phyloP scores from a whole-genome alignment of 2,113 vertebrate genomes.

The Seriola rivoliana region DNA sequence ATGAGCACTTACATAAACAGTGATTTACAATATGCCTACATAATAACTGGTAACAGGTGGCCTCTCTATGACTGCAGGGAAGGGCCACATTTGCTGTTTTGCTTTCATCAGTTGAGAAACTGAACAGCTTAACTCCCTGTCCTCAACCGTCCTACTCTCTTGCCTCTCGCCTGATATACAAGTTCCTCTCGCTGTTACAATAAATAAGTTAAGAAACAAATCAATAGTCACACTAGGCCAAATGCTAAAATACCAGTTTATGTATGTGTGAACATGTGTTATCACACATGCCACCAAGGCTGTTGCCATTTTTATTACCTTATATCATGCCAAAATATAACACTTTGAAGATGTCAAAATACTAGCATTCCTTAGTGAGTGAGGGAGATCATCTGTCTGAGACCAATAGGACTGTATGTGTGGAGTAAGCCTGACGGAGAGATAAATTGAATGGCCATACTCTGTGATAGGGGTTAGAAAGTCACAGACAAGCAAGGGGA shows the following conservation, averaged over 20 bases:
- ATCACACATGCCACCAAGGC: background rate
- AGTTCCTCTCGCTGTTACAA: background rate
- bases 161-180: background rate
- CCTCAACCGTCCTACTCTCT: background rate
- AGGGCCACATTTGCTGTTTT: slow-evolving; percentile 5
- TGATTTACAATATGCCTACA: slow-evolving; percentile 17
- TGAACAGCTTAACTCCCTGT: slow-evolving; percentile 19
- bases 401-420: slow-evolving; percentile 39
- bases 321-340: background rate
- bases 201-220: background rate
- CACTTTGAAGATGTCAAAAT: slow-evolving; percentile 22
- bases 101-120: slow-evolving; percentile 42
- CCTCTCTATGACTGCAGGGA: slow-evolving; percentile 11
- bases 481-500: slow-evolving; percentile 64
- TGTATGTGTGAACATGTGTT: background rate
- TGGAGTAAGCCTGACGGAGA: slow-evolving; percentile 51
- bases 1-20: slow-evolving; percentile 26
- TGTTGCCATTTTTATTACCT: background rate
- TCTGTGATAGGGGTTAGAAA: slow-evolving; percentile 75
- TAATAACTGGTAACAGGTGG: slow-evolving; percentile 31
- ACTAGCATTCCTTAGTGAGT: slow-evolving; percentile 24
- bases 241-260: slow-evolving; percentile 4
- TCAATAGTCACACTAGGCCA: background rate
- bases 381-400: slow-evolving; percentile 23
- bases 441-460: slow-evolving; percentile 63